These are phyloP conservation scores for Dugesia japonica DNA, from an alignment of 2,888 invertebrate species.

Conservation along the genomic window DNA sequence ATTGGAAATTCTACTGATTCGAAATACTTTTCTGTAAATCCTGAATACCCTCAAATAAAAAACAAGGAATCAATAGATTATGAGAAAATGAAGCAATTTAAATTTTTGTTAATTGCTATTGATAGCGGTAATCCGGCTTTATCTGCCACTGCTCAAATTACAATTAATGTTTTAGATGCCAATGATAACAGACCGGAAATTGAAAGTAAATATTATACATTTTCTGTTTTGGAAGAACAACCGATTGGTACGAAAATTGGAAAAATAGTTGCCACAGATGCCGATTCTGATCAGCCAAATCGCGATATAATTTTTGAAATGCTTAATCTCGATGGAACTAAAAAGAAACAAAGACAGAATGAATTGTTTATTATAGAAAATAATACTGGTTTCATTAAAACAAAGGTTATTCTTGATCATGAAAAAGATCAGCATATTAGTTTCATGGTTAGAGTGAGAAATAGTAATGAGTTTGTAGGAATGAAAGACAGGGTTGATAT, in stretches of 20 bases:
- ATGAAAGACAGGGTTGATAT: background rate
- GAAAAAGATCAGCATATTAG: conserved; percentile 3
- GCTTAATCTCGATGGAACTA: background rate
- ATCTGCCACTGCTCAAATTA: background rate
- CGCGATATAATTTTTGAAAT: background rate
- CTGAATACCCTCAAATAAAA: background rate
- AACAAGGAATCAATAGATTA: background rate
- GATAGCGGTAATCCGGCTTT: background rate
- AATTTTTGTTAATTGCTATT: background rate
- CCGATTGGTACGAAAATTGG: background rate
- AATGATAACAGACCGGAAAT: conserved; percentile 7
- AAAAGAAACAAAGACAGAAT: background rate
- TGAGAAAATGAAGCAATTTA: background rate
- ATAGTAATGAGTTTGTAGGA: background rate
- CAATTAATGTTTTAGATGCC: background rate
- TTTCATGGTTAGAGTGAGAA: background rate
- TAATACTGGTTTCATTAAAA: background rate
- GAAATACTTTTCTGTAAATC: background rate
- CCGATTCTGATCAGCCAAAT: background rate
- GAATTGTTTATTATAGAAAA: conserved; percentile 1
- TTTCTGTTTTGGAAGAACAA: conserved; percentile 10
- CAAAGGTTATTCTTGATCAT: background rate
- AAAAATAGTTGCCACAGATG: background rate
- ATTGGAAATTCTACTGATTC: background rate
- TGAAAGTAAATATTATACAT: background rate